A percentile compares a stretch with the other conserved stretches of the same genome.
Conservation (phyloP, 92 coral and sea anemone genomes). For the Virgularia gustaviana region DNA sequence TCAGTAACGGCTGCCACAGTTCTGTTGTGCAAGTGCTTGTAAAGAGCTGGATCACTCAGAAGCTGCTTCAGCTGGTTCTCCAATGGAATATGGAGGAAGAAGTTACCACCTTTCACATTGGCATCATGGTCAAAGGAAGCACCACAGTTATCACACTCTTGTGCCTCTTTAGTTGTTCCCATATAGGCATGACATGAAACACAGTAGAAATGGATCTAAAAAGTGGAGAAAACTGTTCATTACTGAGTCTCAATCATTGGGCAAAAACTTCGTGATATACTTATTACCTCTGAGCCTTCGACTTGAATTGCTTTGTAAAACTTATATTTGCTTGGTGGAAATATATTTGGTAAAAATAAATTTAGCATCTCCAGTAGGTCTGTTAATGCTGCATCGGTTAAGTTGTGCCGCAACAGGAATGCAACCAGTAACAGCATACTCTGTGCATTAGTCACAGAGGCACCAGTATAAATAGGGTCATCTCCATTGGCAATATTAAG, state of each 20-base stretch:
- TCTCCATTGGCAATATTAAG: neutral
- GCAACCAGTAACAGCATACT: neutral
- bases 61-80: constrained; percentile 19
- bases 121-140: neutral
- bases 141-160: constrained; percentile 24
- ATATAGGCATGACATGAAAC: constrained; percentile 5
- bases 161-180: constrained; percentile 15
- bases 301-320: constrained; percentile 5
- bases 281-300: neutral
- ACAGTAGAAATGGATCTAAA: constrained; percentile 30
- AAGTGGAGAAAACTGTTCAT: too few relatives aligned
- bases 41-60: constrained; percentile 12
- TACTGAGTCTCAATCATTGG: too few relatives aligned
- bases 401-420: neutral
- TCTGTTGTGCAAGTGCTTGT: constrained; percentile 4
- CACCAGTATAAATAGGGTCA: neutral
- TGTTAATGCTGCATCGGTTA: constrained; percentile 1
- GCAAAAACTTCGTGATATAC: too few relatives aligned
- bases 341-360: neutral
- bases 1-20: neutral
- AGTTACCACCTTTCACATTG: constrained; percentile 6
- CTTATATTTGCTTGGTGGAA: neutral
- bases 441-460: neutral
- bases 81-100: constrained; percentile 30
- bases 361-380: neutral